These are phyloP conservation scores for Myripristis murdjan DNA, from an alignment of 2,797 vertebrate genomes.

Conservation along the genomic window DNA sequence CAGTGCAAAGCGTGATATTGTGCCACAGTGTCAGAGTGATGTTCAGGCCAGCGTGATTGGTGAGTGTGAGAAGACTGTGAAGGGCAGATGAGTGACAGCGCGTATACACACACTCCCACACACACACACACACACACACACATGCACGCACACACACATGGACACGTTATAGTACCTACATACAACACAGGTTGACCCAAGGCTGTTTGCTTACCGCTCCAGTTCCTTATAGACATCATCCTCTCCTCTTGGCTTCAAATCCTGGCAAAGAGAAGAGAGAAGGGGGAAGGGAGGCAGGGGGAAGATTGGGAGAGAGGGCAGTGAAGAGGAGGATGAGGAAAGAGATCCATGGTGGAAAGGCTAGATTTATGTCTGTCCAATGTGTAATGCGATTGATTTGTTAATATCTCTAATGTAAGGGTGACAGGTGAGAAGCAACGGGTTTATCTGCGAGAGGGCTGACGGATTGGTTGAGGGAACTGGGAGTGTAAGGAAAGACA, in stretches of 20 bases:
- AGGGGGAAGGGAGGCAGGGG: slow-evolving; percentile 4
- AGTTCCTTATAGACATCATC: slow-evolving; percentile 87
- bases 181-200: slow-evolving; percentile 64
- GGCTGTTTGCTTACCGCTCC: slow-evolving; percentile 80
- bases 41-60: slow-evolving; percentile 67
- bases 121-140: slow-evolving; percentile 4
- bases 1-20: slow-evolving; percentile 62
- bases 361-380: slow-evolving; percentile 74
- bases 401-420: slow-evolving; percentile 82
- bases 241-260: slow-evolving; percentile 85
- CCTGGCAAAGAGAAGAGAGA: slow-evolving; percentile 70
- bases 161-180: slow-evolving; percentile 8
- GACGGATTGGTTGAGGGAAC: slow-evolving; percentile 58
- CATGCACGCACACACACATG: slow-evolving; percentile 11
- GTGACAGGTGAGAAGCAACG: slow-evolving; percentile 63
- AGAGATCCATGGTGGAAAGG: slow-evolving; percentile 45
- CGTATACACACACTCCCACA: slow-evolving; percentile 22
- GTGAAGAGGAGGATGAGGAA: slow-evolving; percentile 54
- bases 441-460: slow-evolving; percentile 65
- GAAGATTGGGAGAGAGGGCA: slow-evolving; percentile 21
- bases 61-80: slow-evolving; percentile 66
- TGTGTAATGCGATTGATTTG: slow-evolving; percentile 79
- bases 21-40: slow-evolving; percentile 73
- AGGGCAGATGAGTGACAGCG: slow-evolving; percentile 60
- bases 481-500: slow-evolving; percentile 55